Evolutionary conservation across 2,797 vertebrate genomes (phyloP).

Genomic region (Pygocentrus nattereri): DNA sequence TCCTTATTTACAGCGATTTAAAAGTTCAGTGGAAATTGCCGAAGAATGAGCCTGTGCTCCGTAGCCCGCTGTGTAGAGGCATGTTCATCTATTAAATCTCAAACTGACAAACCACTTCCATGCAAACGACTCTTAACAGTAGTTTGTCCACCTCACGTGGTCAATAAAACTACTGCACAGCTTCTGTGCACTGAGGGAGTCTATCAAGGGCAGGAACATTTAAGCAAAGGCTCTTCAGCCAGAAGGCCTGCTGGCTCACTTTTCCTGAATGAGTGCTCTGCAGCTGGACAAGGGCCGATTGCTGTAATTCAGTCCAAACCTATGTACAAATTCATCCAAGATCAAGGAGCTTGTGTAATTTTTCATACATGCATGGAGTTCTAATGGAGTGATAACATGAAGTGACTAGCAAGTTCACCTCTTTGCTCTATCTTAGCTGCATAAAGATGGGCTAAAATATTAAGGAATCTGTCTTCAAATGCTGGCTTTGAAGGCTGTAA

Average conservation of each 20-base stretch:
- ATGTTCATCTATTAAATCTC: background rate
- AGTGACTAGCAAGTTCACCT: background rate
- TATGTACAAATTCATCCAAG: background rate
- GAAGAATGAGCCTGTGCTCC: too few species aligned
- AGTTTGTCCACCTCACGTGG: background rate
- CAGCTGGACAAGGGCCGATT: background rate
- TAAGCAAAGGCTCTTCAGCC: background rate
- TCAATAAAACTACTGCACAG: slow-evolving; percentile 15
- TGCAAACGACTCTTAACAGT: background rate
- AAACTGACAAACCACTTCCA: background rate
- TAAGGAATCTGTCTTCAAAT: background rate
- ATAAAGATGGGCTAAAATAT: background rate
- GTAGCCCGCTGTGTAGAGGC: background rate
- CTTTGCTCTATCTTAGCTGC: background rate
- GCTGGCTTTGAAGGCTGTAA: background rate
- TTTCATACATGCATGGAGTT: background rate
- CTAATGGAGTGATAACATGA: background rate
- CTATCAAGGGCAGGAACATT: background rate
- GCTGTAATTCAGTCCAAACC: background rate
- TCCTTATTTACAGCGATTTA: background rate
- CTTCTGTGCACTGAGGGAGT: background rate
- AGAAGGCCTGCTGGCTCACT: background rate
- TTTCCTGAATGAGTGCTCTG: background rate
- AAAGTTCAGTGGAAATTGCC: background rate
- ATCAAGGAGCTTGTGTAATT: background rate